Base-by-base conservation (phyloP, 2,888 invertebrate species). In the Noctua fimbriata region DNA sequence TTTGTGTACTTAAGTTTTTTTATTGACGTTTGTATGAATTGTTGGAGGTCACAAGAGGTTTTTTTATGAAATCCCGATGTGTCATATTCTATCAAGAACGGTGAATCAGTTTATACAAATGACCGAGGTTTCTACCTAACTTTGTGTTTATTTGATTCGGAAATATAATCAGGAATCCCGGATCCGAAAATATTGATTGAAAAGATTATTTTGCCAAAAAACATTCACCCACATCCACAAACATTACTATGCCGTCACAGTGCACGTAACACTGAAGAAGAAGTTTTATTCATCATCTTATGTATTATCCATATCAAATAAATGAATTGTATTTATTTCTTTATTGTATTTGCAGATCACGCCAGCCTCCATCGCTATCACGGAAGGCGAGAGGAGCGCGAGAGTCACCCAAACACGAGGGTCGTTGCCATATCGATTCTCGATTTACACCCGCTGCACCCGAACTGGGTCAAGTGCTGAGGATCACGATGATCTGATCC, bases 351-450 rank as follows among this genome's bases (percentile, higher is more conserved):
- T 16, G n/a, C 18, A 44, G 67, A 67, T 67, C 41, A 28, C 67
- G 36, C 14, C 52, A 71, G 70, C 58, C 5, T 44, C 41, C 69
- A 74, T 47, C 67, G 76, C 44, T 84, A 69, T 60, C 65, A 41
- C 28, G 71, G 67, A 76, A 73, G 71, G 71, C 78, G 73, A 87
- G 85, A 88, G 83, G 85, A 92, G 94, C 94, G 94, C 94, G 92
- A 92, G 94, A 94, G 94, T 94, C 88, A 87, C 73, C 85, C 67
- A 78, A 75, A 82, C 78, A n/a, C 83, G 87, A 90, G 92, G 89
- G 93, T 93, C 93, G 93, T 93, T 92, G 93, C 89, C 96, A 94
- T 93, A 96, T 96, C 93, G 96, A 96, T 96, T 96, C 95, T 96
- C 96, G 96, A 96, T 96, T 96, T 96, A 92, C 94, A 93, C 94